Evolutionary conservation across 1,140 invertebrate genomes (phyloP), one percentile per base, ranked within the genome.

Genomic region (Andrena cerasifolii): DNA sequence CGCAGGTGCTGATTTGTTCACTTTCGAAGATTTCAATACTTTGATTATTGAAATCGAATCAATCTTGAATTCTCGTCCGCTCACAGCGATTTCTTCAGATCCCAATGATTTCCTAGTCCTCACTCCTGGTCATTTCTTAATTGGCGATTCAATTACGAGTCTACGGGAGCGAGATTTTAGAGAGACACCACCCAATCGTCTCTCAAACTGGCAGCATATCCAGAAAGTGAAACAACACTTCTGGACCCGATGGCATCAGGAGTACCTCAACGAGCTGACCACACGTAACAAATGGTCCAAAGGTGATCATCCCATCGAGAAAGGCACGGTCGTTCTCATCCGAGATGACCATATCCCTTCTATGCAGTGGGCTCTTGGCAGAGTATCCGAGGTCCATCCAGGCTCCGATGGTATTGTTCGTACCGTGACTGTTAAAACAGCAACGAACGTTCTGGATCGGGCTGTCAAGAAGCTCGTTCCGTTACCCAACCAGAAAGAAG

Each of bases 51-150:
- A 63, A 14, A 73, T 54, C 1, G 33, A 73, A 16, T 4, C 58
- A 0, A 49, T 63, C 5, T 31, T 51, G 8, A 63, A 75, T n/a
- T 65, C 61, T 1, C 24, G 61, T 1, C 61, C 49, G 0, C 21
- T 77, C 0, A 68, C 36, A 2, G 14, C 54, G 0, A 3, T 77
- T 6, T 61, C 45, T 0, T 16, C 21, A 3, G 74, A 68, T 53
- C 21, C 74, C 0, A 61, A 40, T 1, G 56, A 76, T 3, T 14
- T 67, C 2, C 21, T 33, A 0, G 24, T 31, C 0, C 31, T 68
- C 1, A 63, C 75, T 36, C 67, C 61, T 1, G 36, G 26, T 0
- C 76, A 78, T 40, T 66, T 71, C 28, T 7, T 78, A 0, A 65
- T 72, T 8, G 61, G 67, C 5, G 40, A 56, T 6, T 40, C 67